Percentiles rank a stretch among this genome's conserved stretches.
phyloP scores from a whole-genome alignment of 1,140 invertebrate genomes.

The Drosophila auraria region DNA sequence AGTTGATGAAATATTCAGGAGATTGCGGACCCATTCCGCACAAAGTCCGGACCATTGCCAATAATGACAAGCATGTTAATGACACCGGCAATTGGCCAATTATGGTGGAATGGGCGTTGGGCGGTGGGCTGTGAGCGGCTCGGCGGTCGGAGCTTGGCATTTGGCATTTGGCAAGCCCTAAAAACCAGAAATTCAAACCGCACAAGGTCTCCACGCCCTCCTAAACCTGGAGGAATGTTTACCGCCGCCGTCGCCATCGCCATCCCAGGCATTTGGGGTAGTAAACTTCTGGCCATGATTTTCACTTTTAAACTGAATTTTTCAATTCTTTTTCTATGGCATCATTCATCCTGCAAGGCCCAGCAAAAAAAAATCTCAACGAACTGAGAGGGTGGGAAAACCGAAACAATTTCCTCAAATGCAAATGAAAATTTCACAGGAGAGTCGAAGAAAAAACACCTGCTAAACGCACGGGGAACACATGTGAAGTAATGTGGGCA shows the following conservation, averaged over 20 bases:
- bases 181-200: conserved; percentile 42
- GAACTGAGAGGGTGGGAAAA: conserved; percentile 14
- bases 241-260: neutral
- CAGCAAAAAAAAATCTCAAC: conserved; percentile 23
- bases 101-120: conserved; percentile 52
- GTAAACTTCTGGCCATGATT: conserved; percentile 41
- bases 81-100: conserved; percentile 76
- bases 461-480: conserved; percentile 42
- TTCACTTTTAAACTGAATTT: conserved; percentile 43
- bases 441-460: conserved; percentile 33
- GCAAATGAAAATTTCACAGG: conserved; percentile 60
- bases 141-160: neutral
- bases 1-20: conserved; percentile 75
- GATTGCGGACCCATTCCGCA: conserved; percentile 31
- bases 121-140: neutral
- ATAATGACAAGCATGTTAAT: conserved; percentile 72
- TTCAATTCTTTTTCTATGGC: conserved; percentile 34
- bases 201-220: neutral
- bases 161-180: conserved; percentile 19
- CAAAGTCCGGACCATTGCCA: conserved; percentile 29
- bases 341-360: conserved; percentile 17
- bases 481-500: conserved; percentile 14
- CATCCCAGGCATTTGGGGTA: neutral
- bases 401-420: conserved; percentile 63
- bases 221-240: conserved; percentile 14